Conservation (phyloP, 1,140 invertebrate genomes). For the Drosophila saltans region DNA sequence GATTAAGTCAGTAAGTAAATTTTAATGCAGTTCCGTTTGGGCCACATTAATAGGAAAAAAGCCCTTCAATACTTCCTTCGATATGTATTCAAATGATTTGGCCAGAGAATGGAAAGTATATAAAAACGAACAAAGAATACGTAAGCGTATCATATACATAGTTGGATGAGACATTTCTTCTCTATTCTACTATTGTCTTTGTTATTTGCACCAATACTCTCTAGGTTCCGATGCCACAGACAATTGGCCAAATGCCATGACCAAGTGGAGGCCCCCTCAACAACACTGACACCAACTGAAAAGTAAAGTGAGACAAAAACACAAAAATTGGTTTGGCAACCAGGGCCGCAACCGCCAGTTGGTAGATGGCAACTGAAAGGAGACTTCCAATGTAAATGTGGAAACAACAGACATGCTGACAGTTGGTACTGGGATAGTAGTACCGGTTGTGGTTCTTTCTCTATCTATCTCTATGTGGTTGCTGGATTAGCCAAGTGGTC, state of each 20-base stretch:
- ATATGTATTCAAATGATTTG: slow-evolving; percentile 47
- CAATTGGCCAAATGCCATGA: slow-evolving; percentile 60
- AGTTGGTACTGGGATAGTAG: slow-evolving; percentile 3
- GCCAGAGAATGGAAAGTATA: slow-evolving; percentile 19
- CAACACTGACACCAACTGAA: slow-evolving; percentile 29
- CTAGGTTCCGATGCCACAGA: slow-evolving; percentile 47
- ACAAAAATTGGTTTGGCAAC: slow-evolving; percentile 57
- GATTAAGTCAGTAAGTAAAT: slow-evolving; percentile 60
- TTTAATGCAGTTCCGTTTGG: slow-evolving; percentile 59
- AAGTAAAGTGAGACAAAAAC: slow-evolving; percentile 30
- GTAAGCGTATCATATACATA: slow-evolving; percentile 26
- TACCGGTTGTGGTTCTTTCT: slow-evolving; percentile 8
- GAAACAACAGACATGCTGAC: slow-evolving; percentile 14
- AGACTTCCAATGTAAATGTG: slow-evolving; percentile 50
- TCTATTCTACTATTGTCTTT: slow-evolving; percentile 10
- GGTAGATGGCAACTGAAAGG: slow-evolving; percentile 38
- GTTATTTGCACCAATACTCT: slow-evolving; percentile 43
- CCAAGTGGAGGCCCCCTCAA: background rate
- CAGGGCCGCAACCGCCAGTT: slow-evolving; percentile 55
- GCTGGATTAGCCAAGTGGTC: slow-evolving; percentile 51
- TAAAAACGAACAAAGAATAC: slow-evolving; percentile 38
- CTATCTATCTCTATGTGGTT: slow-evolving; percentile 12
- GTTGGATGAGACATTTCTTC: slow-evolving; percentile 14
- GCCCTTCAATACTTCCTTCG: slow-evolving; percentile 17
- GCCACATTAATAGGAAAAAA: slow-evolving; percentile 19